phyloP scores from a whole-genome alignment of 2,797 vertebrate genomes.

The Mallotus villosus region DNA sequence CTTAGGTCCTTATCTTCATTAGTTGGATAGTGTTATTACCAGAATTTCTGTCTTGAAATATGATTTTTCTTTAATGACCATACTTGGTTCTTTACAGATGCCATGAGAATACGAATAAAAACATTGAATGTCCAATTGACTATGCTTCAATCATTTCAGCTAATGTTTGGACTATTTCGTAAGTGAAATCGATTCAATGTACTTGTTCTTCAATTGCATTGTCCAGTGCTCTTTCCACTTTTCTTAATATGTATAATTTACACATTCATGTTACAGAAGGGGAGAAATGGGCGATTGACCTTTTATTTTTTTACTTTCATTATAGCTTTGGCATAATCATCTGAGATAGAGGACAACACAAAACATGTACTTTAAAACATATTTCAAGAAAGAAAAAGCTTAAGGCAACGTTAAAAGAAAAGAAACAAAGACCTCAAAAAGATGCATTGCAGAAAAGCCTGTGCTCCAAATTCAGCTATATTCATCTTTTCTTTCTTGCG shows the following conservation, averaged over 20 bases:
- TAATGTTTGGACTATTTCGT: too few species aligned
- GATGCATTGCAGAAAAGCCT: constrained; percentile 33
- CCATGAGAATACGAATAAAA: too few species aligned
- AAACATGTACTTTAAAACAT: constrained; percentile 61
- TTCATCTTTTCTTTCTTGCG: constrained; percentile 44
- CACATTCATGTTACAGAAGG: constrained; percentile 62
- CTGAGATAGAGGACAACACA: constrained; percentile 60
- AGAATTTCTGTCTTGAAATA: too few species aligned
- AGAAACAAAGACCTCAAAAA: constrained; percentile 40
- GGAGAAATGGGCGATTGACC: constrained; percentile 49
- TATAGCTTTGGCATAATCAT: constrained; percentile 62
- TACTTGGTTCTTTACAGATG: too few species aligned
- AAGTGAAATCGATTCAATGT: too few species aligned
- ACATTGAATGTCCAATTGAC: too few species aligned
- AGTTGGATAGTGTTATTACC: too few species aligned
- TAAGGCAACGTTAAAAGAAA: constrained; percentile 47
- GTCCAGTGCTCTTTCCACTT: constrained; percentile 19
- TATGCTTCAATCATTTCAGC: too few species aligned
- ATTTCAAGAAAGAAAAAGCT: constrained; percentile 55
- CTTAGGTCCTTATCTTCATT: too few species aligned
- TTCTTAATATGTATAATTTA: constrained; percentile 58
- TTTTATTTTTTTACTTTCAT: constrained; percentile 62
- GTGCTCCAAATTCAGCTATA: constrained; percentile 45
- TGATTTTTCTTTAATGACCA: too few species aligned
- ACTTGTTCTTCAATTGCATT: too few species aligned